Evolutionary conservation across 2,113 vertebrate genomes (phyloP).

Genomic region (Columba livia): DNA sequence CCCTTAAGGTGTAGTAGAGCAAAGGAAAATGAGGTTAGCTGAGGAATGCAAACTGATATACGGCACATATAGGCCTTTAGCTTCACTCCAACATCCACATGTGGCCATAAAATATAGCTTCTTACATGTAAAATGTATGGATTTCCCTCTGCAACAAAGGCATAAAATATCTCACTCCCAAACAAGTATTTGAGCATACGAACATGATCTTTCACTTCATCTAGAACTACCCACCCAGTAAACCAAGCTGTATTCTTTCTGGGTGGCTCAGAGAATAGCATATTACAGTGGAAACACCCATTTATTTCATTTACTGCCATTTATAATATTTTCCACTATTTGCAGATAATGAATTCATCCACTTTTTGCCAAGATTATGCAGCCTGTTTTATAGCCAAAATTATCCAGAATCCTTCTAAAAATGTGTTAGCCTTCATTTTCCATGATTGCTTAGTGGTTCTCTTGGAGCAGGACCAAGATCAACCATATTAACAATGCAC

Average conservation of each 20-base stretch:
- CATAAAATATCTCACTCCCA: conserved; percentile 54
- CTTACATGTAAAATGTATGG: conserved; percentile 32
- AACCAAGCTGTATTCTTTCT: conserved; percentile 78
- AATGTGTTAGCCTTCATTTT: conserved; percentile 77
- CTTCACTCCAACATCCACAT: conserved; percentile 31
- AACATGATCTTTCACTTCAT: conserved; percentile 70
- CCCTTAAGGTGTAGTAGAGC: conserved; percentile 44
- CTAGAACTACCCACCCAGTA: conserved; percentile 69
- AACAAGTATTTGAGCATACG: conserved; percentile 43
- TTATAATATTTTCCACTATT: conserved; percentile 86
- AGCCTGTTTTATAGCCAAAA: conserved; percentile 73
- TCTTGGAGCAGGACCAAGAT: conserved; percentile 71
- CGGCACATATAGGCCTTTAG: neutral
- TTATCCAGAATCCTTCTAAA: conserved; percentile 75
- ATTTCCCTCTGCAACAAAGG: conserved; percentile 64
- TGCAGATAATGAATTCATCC: conserved; percentile 80
- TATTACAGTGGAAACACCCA: conserved; percentile 81
- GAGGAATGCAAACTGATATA: conserved; percentile 55
- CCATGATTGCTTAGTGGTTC: conserved; percentile 72
- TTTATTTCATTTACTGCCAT: conserved; percentile 82
- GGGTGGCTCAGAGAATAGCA: conserved; percentile 79
- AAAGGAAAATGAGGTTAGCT: conserved; percentile 54
- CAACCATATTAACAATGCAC: conserved; percentile 76
- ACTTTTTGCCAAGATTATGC: conserved; percentile 77
- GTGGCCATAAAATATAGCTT: conserved; percentile 34